phyloP scores from a whole-genome alignment of 2,797 vertebrate genomes.

The Siniperca undulata region DNA sequence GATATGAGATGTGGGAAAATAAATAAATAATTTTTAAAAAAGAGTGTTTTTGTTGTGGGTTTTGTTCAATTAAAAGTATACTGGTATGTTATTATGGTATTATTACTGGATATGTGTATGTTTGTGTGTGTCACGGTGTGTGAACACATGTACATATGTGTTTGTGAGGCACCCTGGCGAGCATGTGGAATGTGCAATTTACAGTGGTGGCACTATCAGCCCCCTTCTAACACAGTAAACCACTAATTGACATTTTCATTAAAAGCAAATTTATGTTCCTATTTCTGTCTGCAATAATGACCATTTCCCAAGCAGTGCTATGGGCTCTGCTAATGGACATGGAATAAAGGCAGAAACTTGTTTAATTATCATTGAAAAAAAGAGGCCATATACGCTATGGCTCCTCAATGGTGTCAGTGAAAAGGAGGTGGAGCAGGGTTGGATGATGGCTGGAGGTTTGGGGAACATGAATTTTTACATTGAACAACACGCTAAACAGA shows the following conservation, averaged over 20 bases:
- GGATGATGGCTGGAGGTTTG: conserved; percentile 36
- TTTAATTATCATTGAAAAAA: conserved; percentile 91
- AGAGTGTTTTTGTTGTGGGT: neutral
- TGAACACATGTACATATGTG: conserved; percentile 23
- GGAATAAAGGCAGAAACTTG: conserved; percentile 86
- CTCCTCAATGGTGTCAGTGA: conserved; percentile 80
- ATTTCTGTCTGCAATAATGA: conserved; percentile 94
- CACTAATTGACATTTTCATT: conserved; percentile 96
- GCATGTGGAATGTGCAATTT: conserved; percentile 74
- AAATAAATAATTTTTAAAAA: neutral
- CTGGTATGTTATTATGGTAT: neutral
- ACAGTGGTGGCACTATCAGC: conserved; percentile 84
- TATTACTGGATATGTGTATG: neutral
- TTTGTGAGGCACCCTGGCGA: conserved; percentile 50
- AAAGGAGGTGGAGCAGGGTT: conserved; percentile 51
- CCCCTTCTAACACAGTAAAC: conserved; percentile 87
- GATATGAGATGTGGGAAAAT: neutral
- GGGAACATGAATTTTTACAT: neutral
- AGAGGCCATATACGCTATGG: conserved; percentile 78
- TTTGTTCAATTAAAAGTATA: conserved; percentile 4
- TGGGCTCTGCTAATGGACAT: conserved; percentile 90
- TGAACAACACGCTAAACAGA: neutral
- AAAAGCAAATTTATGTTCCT: conserved; percentile 94
- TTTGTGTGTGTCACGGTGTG: neutral
- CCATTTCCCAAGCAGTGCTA: conserved; percentile 87